Percentiles rank a stretch among this genome's conserved stretches.
Evolutionary conservation across 1,140 invertebrate genomes (phyloP).

Genomic region (Lutraria rhynchaena): DNA sequence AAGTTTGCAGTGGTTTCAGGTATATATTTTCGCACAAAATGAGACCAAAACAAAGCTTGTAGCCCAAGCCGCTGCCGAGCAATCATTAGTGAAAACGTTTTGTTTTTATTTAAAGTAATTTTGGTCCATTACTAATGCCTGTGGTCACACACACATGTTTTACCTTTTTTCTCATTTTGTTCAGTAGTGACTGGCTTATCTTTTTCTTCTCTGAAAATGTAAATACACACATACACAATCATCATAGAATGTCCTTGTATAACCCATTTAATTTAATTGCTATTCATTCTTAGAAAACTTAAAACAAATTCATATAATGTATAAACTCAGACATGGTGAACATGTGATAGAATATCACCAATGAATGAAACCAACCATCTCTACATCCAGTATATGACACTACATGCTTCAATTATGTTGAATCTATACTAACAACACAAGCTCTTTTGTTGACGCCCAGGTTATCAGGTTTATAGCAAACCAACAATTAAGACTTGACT

Average conservation of each 20-base stretch:
- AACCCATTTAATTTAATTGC: slow-evolving; percentile 2
- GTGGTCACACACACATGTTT: not conserved
- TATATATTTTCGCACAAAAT: no score
- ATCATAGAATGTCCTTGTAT: slow-evolving; percentile 9
- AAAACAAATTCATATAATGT: not conserved
- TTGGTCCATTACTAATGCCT: no score
- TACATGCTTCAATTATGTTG: not conserved
- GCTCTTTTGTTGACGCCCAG: not conserved
- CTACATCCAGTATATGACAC: not conserved
- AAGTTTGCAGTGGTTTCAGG: no score
- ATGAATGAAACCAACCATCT: not conserved
- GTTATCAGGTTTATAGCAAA: not conserved
- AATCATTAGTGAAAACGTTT: not conserved
- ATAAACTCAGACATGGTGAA: not conserved
- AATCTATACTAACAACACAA: not conserved
- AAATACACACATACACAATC: not conserved
- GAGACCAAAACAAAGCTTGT: no score
- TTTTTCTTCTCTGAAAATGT: slow-evolving; percentile 65
- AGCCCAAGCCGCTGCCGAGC: not conserved
- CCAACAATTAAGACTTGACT: no score
- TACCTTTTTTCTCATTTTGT: slow-evolving; percentile 68
- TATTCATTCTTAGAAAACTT: not conserved
- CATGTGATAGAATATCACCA: not conserved
- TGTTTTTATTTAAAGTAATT: not conserved
- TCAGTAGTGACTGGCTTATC: slow-evolving; percentile 45